phyloP scores from a whole-genome alignment of 2,888 invertebrate genomes.

The Leptogaster cylindrica region DNA sequence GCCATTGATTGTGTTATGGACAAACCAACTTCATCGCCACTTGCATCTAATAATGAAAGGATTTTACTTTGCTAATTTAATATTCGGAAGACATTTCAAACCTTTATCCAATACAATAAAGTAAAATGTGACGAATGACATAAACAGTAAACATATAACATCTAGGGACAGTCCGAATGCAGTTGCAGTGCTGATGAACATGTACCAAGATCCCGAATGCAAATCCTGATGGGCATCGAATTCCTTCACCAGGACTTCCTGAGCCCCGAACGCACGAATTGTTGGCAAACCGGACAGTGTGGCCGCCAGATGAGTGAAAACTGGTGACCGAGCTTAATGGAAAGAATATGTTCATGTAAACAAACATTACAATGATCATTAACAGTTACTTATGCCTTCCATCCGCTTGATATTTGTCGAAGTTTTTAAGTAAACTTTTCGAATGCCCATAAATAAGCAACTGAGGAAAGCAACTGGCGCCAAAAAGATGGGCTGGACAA shows the following conservation, averaged over 20 bases:
- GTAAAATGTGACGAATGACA: slow-evolving; percentile 70
- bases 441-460: slow-evolving; percentile 66
- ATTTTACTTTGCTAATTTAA: background rate
- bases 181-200: slow-evolving; percentile 68
- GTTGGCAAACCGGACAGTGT: slow-evolving; percentile 77
- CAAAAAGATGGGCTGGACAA: slow-evolving; percentile 68
- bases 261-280: slow-evolving; percentile 73
- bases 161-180: slow-evolving; percentile 73
- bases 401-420: slow-evolving; percentile 73
- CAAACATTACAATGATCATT: too few species aligned
- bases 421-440: slow-evolving; percentile 70
- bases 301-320: slow-evolving; percentile 78
- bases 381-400: slow-evolving; percentile 70
- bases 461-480: slow-evolving; percentile 67
- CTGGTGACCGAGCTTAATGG: slow-evolving; percentile 79
- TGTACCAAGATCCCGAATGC: slow-evolving; percentile 72
- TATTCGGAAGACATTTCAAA: slow-evolving; percentile 41
- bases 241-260: slow-evolving; percentile 68
- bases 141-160: slow-evolving; percentile 69
- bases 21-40: slow-evolving; percentile 64
- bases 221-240: slow-evolving; percentile 70
- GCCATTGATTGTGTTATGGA: slow-evolving; percentile 65
- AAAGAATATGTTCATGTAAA: too few species aligned
- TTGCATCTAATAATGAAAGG: slow-evolving; percentile 20
- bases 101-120: slow-evolving; percentile 62